These are phyloP conservation scores for Drosophila cognata DNA, from an alignment of 2,888 invertebrate genomes.

Conservation along the genomic window DNA sequence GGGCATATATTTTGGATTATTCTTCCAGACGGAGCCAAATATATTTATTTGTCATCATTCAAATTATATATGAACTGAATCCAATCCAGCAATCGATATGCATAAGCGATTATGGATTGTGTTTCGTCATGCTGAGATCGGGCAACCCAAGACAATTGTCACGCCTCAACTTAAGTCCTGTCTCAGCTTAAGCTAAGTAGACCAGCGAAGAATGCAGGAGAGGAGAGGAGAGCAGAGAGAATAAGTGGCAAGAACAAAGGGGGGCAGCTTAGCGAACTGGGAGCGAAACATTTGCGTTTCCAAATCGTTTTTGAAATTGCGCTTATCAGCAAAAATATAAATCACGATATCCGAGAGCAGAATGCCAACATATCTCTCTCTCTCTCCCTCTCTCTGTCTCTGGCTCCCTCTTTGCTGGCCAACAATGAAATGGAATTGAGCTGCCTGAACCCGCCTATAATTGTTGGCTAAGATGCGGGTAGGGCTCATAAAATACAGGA, in stretches of 20 bases:
- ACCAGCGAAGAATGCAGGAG: background rate
- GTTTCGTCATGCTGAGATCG: slow-evolving; percentile 22
- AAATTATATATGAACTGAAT: background rate
- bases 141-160: slow-evolving; percentile 39
- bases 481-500: slow-evolving; percentile 44
- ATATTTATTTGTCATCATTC: background rate
- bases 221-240: background rate
- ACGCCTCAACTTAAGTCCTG: slow-evolving; percentile 21
- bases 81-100: slow-evolving; percentile 5
- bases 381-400: background rate
- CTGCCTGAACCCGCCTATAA: slow-evolving; percentile 25
- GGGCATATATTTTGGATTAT: too few species aligned
- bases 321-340: slow-evolving; percentile 64
- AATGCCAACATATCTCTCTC: slow-evolving; percentile 14
- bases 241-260: slow-evolving; percentile 1
- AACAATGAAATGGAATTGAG: slow-evolving; percentile 43
- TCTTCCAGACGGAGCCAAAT: background rate
- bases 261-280: slow-evolving; percentile 4
- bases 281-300: slow-evolving; percentile 23
- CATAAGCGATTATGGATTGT: slow-evolving; percentile 16
- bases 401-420: background rate
- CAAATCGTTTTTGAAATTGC: slow-evolving; percentile 65
- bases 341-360: slow-evolving; percentile 49
- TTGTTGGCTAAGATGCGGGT: slow-evolving; percentile 36
- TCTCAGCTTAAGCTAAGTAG: background rate